Percentiles rank a stretch among this genome's conserved stretches.
phyloP scores from a whole-genome alignment of 2,888 invertebrate genomes.

The Conus canariensis region DNA sequence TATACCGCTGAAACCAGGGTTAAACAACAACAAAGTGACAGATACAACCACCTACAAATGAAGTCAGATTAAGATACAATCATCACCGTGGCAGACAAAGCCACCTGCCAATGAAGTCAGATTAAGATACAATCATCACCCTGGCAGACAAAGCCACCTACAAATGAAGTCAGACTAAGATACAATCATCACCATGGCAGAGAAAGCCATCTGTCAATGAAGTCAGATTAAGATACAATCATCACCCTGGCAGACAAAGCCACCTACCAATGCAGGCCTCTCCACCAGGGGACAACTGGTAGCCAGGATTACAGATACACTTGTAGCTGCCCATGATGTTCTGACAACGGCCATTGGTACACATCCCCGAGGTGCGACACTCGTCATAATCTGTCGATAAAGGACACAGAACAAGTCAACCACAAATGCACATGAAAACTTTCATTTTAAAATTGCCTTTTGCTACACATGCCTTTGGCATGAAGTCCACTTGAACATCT shows the following conservation, averaged over 20 bases:
- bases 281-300: constrained; percentile 84
- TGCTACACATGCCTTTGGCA: background rate
- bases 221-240: constrained; percentile 70
- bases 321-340: constrained; percentile 91
- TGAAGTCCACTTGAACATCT: too few relatives aligned
- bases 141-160: too few relatives aligned
- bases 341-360: constrained; percentile 90
- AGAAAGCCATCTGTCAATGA: constrained; percentile 82
- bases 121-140: too few relatives aligned
- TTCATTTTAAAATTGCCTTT: background rate
- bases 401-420: background rate
- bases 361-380: constrained; percentile 83
- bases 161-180: too few relatives aligned
- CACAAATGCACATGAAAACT: background rate
- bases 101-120: too few relatives aligned
- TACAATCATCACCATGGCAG: too few relatives aligned
- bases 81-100: too few relatives aligned
- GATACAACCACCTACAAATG: too few relatives aligned
- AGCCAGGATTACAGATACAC: constrained; percentile 90
- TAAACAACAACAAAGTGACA: too few relatives aligned
- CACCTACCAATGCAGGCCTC: constrained; percentile 86
- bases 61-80: too few relatives aligned
- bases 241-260: background rate
- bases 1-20: too few relatives aligned
- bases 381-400: constrained; percentile 69